A percentile compares a stretch with the other conserved stretches of the same genome.
Evolutionary conservation across 2,888 invertebrate species (phyloP).

Genomic region (Drosophila suboccidentalis): DNA sequence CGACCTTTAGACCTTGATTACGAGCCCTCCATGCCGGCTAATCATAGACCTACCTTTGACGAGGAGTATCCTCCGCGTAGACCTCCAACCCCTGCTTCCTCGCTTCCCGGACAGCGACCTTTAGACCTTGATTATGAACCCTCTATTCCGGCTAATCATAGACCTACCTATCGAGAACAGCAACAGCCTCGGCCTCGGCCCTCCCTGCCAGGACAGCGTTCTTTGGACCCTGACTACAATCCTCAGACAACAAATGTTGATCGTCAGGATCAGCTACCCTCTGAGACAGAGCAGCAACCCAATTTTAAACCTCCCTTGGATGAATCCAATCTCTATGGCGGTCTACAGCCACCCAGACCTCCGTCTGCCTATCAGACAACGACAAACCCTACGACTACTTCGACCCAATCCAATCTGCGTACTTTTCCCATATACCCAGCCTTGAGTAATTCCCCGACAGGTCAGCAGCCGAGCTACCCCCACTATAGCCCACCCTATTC

Average conservation of each 20-base stretch:
- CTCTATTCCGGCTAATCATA: neutral
- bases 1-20: slow-evolving; percentile 17
- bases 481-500: slow-evolving; percentile 83
- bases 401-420: slow-evolving; percentile 50
- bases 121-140: slow-evolving; percentile 1
- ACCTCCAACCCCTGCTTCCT: neutral
- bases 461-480: slow-evolving; percentile 61
- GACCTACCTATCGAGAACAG: neutral
- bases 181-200: neutral
- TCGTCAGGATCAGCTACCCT: slow-evolving; percentile 19
- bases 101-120: neutral
- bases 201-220: slow-evolving; percentile 29
- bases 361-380: slow-evolving; percentile 11
- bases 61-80: neutral
- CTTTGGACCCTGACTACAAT: slow-evolving; percentile 24
- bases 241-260: slow-evolving; percentile 12
- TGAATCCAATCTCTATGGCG: slow-evolving; percentile 56
- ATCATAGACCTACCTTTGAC: neutral
- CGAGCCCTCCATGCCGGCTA: neutral
- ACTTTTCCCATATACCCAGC: slow-evolving; percentile 72
- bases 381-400: slow-evolving; percentile 2
- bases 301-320: neutral
- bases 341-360: slow-evolving; percentile 59
- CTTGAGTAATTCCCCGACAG: slow-evolving; percentile 58
- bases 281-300: slow-evolving; percentile 22